These are phyloP conservation scores for Crocuta crocuta DNA, from an alignment of 2,113 vertebrate genomes.

Conservation along the genomic window DNA sequence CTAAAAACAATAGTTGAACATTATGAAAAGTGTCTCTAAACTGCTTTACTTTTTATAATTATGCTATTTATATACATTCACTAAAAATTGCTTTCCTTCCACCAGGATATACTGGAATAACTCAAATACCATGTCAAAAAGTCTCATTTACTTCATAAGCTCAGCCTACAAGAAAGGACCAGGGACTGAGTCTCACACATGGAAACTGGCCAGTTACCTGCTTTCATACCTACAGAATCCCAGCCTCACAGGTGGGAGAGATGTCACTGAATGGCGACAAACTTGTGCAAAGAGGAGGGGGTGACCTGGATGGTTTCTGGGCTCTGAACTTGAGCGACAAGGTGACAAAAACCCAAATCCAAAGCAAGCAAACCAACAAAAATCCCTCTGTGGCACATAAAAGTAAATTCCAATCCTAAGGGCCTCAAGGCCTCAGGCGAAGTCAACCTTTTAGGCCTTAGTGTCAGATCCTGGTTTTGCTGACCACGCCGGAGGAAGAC, in stretches of 20 bases:
- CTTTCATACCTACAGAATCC: not conserved
- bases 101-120: not conserved
- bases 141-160: not conserved
- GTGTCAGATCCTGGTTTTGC: not conserved
- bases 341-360: not conserved
- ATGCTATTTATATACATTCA: not conserved
- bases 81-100: not conserved
- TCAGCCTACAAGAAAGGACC: not conserved
- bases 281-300: not conserved
- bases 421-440: not conserved
- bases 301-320: not conserved
- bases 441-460: conserved; percentile 30
- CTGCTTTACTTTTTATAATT: not conserved
- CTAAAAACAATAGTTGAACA: not conserved
- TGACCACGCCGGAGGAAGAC: conserved; percentile 5
- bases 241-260: not conserved
- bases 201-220: not conserved
- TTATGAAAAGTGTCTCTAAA: not conserved
- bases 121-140: not conserved
- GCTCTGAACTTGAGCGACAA: conserved; percentile 57
- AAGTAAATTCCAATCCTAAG: not conserved
- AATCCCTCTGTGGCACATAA: not conserved
- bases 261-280: not conserved
- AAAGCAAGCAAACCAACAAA: conserved; percentile 28
- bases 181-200: not conserved